These are phyloP conservation scores for Macrocentrus cingulum DNA, from an alignment of 1,140 invertebrate genomes.

Conservation along the genomic window DNA sequence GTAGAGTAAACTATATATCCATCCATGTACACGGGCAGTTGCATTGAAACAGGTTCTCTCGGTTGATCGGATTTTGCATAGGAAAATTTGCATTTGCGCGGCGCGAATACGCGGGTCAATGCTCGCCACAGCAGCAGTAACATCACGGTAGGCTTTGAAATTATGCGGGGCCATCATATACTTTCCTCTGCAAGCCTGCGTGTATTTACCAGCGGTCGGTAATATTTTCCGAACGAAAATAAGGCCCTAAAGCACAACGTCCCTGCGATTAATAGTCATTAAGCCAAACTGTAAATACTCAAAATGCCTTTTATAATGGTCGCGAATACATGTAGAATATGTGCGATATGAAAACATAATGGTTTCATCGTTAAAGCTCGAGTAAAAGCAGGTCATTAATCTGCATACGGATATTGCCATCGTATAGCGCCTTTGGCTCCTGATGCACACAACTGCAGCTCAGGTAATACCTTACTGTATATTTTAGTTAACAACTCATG, in stretches of 20 bases:
- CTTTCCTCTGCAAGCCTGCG: neutral
- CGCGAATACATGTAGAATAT: neutral
- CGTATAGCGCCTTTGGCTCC: slow-evolving; percentile 8
- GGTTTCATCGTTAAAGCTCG: slow-evolving; percentile 9
- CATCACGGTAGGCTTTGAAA: neutral
- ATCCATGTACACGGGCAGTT: neutral
- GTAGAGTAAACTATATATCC: neutral
- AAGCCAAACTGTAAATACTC: too few relatives aligned
- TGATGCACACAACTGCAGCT: neutral
- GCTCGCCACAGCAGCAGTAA: slow-evolving; percentile 19
- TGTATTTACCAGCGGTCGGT: slow-evolving; percentile 12
- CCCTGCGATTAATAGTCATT: too few relatives aligned
- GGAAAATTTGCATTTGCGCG: slow-evolving; percentile 42
- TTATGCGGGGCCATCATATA: neutral
- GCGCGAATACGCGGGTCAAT: slow-evolving; percentile 32
- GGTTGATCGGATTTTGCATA: slow-evolving; percentile 39
- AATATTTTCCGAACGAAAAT: slow-evolving; percentile 17
- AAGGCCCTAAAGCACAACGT: too few relatives aligned
- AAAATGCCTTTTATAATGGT: neutral
- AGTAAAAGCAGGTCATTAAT: slow-evolving; percentile 22
- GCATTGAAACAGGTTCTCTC: slow-evolving; percentile 8
- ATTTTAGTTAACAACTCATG: slow-evolving; percentile 13
- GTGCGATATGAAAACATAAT: neutral
- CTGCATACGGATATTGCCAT: slow-evolving; percentile 4
- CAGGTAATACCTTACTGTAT: slow-evolving; percentile 5